These are phyloP conservation scores for Drosophila flavopinicola DNA, from an alignment of 2,888 invertebrate genomes.

Conservation along the genomic window DNA sequence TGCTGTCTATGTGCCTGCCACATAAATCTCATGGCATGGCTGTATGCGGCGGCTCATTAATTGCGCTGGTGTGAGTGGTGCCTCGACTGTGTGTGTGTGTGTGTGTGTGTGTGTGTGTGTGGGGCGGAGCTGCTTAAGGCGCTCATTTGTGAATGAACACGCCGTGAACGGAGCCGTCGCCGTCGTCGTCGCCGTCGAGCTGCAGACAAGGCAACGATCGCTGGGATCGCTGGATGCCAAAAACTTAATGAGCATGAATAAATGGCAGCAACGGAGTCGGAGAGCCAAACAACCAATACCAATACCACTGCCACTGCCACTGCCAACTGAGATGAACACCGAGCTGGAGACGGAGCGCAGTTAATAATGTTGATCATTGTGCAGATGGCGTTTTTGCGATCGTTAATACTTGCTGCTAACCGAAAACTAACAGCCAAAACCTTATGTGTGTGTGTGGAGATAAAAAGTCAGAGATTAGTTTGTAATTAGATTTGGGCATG, in stretches of 20 bases:
- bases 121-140: constrained; percentile 83
- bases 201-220: constrained; percentile 55
- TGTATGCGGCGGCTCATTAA: constrained; percentile 66
- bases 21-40: constrained; percentile 64
- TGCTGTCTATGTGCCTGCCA: constrained; percentile 68
- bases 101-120: constrained; percentile 47
- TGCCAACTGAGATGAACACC: constrained; percentile 12
- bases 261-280: constrained; percentile 59
- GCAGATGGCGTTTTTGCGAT: constrained; percentile 41
- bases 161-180: constrained; percentile 57
- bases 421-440: constrained; percentile 12
- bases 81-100: constrained; percentile 15
- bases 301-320: too few relatives aligned
- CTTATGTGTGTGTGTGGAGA: constrained; percentile 17
- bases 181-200: constrained; percentile 21
- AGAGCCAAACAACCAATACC: constrained; percentile 34
- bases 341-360: constrained; percentile 21
- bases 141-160: constrained; percentile 83
- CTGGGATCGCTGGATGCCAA: constrained; percentile 57
- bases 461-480: constrained; percentile 55
- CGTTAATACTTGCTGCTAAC: constrained; percentile 32
- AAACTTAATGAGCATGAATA: constrained; percentile 79
- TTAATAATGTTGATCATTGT: constrained; percentile 52
- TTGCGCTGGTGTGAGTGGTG: constrained; percentile 44
- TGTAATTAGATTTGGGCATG: constrained; percentile 70